Percentiles rank a stretch among this genome's conserved stretches.
These are phyloP conservation scores for Pipa parva DNA, from an alignment of 2,113 vertebrate genomes.

Conservation along the genomic window DNA sequence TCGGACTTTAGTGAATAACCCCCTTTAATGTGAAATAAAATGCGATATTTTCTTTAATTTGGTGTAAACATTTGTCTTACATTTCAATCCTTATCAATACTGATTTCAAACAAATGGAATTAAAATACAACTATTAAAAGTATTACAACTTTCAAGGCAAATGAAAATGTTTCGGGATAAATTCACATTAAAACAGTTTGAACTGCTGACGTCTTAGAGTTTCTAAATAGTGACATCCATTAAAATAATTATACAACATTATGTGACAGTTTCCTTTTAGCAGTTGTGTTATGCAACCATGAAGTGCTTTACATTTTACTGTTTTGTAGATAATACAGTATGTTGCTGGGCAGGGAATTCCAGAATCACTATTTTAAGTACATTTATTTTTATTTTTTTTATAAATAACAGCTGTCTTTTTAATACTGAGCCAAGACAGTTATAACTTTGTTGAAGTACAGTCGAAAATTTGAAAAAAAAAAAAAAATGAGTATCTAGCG, in stretches of 20 bases:
- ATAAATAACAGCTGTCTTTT: constrained; percentile 57
- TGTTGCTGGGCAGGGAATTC: constrained; percentile 4
- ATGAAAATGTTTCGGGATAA: no score
- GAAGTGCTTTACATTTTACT: constrained; percentile 12
- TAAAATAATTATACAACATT: neutral
- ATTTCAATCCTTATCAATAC: no score
- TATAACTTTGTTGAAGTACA: constrained; percentile 57
- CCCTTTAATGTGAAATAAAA: no score
- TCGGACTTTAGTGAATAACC: no score
- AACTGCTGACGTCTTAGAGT: no score
- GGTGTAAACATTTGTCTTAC: no score
- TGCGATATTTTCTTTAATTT: no score
- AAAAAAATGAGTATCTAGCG: constrained; percentile 57
- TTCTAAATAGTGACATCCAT: constrained; percentile 17
- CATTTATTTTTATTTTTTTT: no score
- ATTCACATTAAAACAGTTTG: no score
- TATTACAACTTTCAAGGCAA: no score
- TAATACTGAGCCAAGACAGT: constrained; percentile 58
- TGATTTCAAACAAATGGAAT: no score
- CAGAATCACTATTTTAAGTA: constrained; percentile 40
- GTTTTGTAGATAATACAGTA: neutral
- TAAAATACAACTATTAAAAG: no score
- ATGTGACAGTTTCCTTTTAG: neutral
- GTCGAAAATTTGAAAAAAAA: constrained; percentile 56
- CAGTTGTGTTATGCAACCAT: constrained; percentile 4